Percentiles rank a stretch among this genome's conserved stretches.
These are phyloP conservation scores for Phyllotreta cruciferae DNA, from an alignment of 2,888 invertebrate genomes.

Conservation along the genomic window DNA sequence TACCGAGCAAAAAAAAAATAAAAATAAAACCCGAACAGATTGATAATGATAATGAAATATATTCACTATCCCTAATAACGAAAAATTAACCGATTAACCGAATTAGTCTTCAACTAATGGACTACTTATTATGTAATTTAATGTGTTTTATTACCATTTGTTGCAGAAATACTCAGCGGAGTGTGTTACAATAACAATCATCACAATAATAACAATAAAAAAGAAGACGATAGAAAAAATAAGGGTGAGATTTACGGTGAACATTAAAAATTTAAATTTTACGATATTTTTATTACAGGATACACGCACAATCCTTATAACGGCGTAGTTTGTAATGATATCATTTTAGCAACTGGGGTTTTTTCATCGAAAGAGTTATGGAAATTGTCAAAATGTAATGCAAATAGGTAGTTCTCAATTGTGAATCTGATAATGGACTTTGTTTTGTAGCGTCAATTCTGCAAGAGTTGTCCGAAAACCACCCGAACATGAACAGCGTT, in stretches of 20 bases:
- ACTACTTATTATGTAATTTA: too few relatives aligned
- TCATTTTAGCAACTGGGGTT: conserved; percentile 99
- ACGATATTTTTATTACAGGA: conserved; percentile 63
- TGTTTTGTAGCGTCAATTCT: conserved; percentile 84
- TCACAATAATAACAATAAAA: conserved; percentile 74
- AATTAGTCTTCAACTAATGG: too few relatives aligned
- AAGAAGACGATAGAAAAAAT: conserved; percentile 77
- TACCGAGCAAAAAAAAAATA: not conserved
- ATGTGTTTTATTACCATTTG: not conserved
- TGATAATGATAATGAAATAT: not conserved
- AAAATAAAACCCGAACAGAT: not conserved
- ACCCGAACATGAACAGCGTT: conserved; percentile 72
- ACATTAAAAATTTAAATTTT: conserved; percentile 7
- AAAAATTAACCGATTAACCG: too few relatives aligned
- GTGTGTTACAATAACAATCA: conserved; percentile 69
- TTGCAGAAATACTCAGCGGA: conserved; percentile 79
- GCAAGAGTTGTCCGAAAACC: conserved; percentile 83
- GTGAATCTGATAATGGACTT: conserved; percentile 8
- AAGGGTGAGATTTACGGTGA: conserved; percentile 66
- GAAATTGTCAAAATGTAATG: conserved; percentile 88
- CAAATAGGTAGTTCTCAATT: conserved; percentile 23
- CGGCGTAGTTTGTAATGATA: conserved; percentile 98
- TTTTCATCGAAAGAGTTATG: conserved; percentile 99
- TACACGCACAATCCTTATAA: conserved; percentile 96
- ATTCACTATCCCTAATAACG: too few relatives aligned